Conservation (phyloP, 2,888 invertebrate genomes). For the Cataglyphis rosenhaueri region DNA sequence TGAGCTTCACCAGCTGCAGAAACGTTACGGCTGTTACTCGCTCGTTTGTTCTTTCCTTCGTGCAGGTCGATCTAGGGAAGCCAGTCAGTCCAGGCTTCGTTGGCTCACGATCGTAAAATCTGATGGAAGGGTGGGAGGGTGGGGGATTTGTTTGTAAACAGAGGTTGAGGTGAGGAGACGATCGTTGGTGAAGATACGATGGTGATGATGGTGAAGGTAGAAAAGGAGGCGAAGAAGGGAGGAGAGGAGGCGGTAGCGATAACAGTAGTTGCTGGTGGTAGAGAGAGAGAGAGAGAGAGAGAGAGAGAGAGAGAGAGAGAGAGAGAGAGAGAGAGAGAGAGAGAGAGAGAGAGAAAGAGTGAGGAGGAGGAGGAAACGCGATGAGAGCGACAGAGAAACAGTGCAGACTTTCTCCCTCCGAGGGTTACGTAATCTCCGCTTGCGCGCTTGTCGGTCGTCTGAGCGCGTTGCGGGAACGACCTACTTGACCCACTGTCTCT, state of each 20-base stretch:
- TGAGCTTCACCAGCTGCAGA: slow-evolving; percentile 42
- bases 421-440: slow-evolving; percentile 81
- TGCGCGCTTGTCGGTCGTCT: slow-evolving; percentile 69
- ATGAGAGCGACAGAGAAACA: too few relatives aligned
- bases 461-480: slow-evolving; percentile 79
- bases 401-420: slow-evolving; percentile 82
- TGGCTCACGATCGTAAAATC: slow-evolving; percentile 57
- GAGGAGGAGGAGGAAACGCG: slow-evolving; percentile 46
- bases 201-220: slow-evolving; percentile 30
- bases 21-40: slow-evolving; percentile 28
- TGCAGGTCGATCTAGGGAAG: slow-evolving; percentile 59
- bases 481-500: slow-evolving; percentile 81
- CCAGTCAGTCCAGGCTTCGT: slow-evolving; percentile 56
- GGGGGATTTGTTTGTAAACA: slow-evolving; percentile 84
- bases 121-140: slow-evolving; percentile 71
- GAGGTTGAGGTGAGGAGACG: slow-evolving; percentile 58
- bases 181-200: slow-evolving; percentile 56
- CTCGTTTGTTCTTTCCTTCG: slow-evolving; percentile 25
- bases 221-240: not conserved
- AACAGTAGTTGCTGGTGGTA: slow-evolving; percentile 31
- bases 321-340: slow-evolving; percentile 25
- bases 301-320: slow-evolving; percentile 38
- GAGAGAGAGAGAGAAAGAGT: slow-evolving; percentile 27
- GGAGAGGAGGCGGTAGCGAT: slow-evolving; percentile 24
- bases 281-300: not conserved